Evolutionary conservation across 2,797 vertebrate genomes (phyloP), one percentile per base, ranked within the genome.

Genomic region (Calcarius lapponicus): DNA sequence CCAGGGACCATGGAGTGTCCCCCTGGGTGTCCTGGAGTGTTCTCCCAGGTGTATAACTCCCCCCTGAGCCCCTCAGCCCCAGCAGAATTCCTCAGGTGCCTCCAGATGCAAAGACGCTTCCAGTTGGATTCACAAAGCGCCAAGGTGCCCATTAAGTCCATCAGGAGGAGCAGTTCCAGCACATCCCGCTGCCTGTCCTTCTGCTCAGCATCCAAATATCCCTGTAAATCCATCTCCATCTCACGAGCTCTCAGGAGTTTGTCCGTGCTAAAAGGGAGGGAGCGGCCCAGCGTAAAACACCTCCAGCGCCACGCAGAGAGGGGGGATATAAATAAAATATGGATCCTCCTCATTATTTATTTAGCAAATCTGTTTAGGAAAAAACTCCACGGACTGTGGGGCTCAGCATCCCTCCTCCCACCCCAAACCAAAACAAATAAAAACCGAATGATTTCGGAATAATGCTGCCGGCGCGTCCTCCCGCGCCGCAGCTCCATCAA

Each of bases 321-420:
- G 72, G 53, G 92, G 86, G 48, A 43, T 25, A 82, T 91, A 62
- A 94, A 95, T 95, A 90, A 92, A 95, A 92, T 47, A 94, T 66
- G 82, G 88, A 85, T 57, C 69, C 1, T 36, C 26, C 13, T 31
- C 91, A 75, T 92, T 74, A 93, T 86, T 95, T 92, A 85, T 95
- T 96, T 89, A 92, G 86, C 67, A 34, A 70, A 96, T 80, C 95
- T 79, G 17, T 92, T 92, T 70, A 17, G 79, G 42, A 93, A 92
- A 92, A 93, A 47, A 53, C 53, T 79, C 62, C 24, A 34, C 15
- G 86, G 69, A 42, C 48, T 4, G 34, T 3, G 36, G 73, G 75
- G 73, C 74, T 60, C 36, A 0, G 53, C 80, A 7, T 21, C 36
- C 72, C 64, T 9, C 69, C 61, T n/a, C n/a, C n/a, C 16, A 0